Conservation (phyloP, 2,888 invertebrate species). For the Drosophila longiperda region DNA sequence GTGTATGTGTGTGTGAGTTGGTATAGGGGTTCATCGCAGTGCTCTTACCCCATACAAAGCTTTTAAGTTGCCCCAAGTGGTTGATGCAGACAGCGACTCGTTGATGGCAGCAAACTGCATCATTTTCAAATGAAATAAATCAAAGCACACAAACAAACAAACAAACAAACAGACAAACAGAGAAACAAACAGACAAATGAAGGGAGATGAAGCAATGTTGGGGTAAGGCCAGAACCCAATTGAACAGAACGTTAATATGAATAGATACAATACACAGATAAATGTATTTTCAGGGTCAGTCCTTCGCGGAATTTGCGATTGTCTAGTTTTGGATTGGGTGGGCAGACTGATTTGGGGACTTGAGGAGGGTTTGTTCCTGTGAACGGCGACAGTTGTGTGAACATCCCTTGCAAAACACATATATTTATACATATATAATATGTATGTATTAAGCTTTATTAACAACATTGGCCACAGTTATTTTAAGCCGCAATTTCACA, state of each 20-base stretch:
- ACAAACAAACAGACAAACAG: constrained; percentile 43
- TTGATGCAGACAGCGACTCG: constrained; percentile 33
- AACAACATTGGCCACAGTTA: constrained; percentile 46
- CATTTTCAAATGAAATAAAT: constrained; percentile 80
- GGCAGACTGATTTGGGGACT: too few species aligned
- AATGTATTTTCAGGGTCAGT: constrained; percentile 54
- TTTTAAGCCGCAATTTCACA: constrained; percentile 48
- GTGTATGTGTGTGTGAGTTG: constrained; percentile 7
- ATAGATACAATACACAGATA: constrained; percentile 17
- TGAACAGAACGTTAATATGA: constrained; percentile 52
- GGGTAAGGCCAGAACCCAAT: constrained; percentile 47
- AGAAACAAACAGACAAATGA: constrained; percentile 34
- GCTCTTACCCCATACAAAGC: constrained; percentile 41
- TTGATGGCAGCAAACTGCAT: constrained; percentile 66
- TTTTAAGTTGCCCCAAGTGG: constrained; percentile 64
- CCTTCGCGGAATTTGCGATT: constrained; percentile 33
- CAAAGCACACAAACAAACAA: constrained; percentile 79
- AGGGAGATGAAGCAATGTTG: constrained; percentile 20
- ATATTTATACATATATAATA: not conserved
- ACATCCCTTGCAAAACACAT: constrained; percentile 18
- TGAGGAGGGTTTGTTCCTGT: constrained; percentile 31
- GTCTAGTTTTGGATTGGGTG: not conserved
- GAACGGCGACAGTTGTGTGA: constrained; percentile 50
- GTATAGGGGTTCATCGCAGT: constrained; percentile 27
- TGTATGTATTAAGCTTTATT: not conserved